Evolutionary conservation across 1,140 invertebrate genomes (phyloP).

Genomic region (Xylocopa sonorina): DNA sequence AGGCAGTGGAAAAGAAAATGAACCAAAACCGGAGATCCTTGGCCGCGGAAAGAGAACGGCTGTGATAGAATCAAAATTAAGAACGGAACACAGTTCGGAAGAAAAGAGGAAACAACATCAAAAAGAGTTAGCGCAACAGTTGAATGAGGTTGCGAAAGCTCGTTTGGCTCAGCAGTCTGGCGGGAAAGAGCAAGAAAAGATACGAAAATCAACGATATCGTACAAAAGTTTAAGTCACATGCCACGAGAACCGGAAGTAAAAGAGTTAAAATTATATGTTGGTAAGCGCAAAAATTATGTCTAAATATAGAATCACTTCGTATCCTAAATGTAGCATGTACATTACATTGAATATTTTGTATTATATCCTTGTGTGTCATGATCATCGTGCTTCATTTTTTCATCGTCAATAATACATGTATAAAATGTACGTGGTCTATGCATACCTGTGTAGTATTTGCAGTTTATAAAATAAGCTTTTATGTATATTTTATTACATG

Average conservation of each 20-base stretch:
- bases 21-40: slow-evolving; percentile 85
- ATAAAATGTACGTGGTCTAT: no score
- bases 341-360: no score
- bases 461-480: background rate
- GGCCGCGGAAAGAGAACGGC: slow-evolving; percentile 94
- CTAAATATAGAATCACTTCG: slow-evolving; percentile 6
- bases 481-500: background rate
- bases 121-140: slow-evolving; percentile 93
- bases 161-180: slow-evolving; percentile 93
- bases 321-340: background rate
- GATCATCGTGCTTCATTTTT: no score
- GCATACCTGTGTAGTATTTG: no score
- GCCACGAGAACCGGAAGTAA: slow-evolving; percentile 96
- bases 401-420: no score
- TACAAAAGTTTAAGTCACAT: slow-evolving; percentile 97
- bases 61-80: slow-evolving; percentile 96
- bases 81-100: slow-evolving; percentile 97
- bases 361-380: no score
- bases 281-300: slow-evolving; percentile 84
- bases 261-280: slow-evolving; percentile 97
- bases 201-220: slow-evolving; percentile 96
- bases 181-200: slow-evolving; percentile 93
- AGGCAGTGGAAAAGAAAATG: slow-evolving; percentile 87
- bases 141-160: slow-evolving; percentile 96
- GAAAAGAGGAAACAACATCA: slow-evolving; percentile 99